Base-by-base conservation (phyloP, 1,140 invertebrate species). In the Cydia pomonella region DNA sequence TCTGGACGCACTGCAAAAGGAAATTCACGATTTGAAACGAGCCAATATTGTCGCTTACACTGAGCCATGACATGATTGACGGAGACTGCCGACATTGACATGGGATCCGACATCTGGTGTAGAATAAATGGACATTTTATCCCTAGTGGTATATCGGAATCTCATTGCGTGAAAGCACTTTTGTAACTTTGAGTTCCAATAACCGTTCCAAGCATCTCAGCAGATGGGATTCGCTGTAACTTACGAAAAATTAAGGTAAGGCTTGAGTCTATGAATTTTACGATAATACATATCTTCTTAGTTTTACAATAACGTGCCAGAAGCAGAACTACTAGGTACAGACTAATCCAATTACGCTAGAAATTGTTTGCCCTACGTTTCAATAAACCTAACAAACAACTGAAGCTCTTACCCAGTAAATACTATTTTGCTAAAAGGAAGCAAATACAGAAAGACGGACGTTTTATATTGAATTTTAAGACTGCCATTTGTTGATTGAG, bases 11-110 rank as follows among this genome's bases (percentile, higher is more conserved):
- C n/a, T 3, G 4, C 16, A 12, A 47, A 47, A 12, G 16, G 16
- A 3, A 6, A 53, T 53, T 5, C 9, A 18, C n/a, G 3, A 18
- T 18, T n/a, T 21, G n/a, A 53, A 53, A 1, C 50, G n/a, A 53
- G 16, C 53, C 53, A 23, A 59, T 59, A 59, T 59, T 59, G 53
- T 59, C 53, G 21, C 53, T 21, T n/a, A 53, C 16, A 53, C 21
- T 23, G 21, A 59, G 53, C 53, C 53, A 59, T 59, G 53, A 59
- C 53, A 59, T 59, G 53, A 59, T 59, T 59, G 21, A 59, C 53
- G 53, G 21, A 44, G 41, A 23, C 53, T 9, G 1, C 47, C 53
- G 53, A 59, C 53, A 3, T 59, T 59, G 53, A 59, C 53, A n/a
- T 23, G 53, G 53, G 53, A 59, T 9, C 53, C 21, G 53, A 59